Percentiles rank a stretch among this genome's conserved stretches.
Evolutionary conservation across 1,140 invertebrate genomes (phyloP).

Genomic region (Ceratitis capitata): DNA sequence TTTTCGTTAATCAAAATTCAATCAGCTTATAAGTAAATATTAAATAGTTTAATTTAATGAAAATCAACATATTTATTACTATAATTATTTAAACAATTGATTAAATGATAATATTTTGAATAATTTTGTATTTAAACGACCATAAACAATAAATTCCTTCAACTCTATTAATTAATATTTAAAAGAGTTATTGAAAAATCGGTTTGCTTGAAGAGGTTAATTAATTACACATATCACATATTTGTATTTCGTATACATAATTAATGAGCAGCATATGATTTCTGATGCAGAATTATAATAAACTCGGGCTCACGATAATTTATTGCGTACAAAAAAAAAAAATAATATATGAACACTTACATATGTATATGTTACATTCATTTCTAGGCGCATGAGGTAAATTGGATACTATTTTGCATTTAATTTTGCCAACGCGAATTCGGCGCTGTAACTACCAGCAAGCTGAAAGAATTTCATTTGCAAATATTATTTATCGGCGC

Average conservation of each 20-base stretch:
- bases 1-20: no score
- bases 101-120: no score
- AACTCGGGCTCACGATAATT: neutral
- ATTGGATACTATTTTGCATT: neutral
- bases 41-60: no score
- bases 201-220: neutral
- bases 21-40: no score
- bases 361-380: no score
- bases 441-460: neutral
- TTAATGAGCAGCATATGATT: neutral
- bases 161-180: neutral
- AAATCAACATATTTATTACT: neutral
- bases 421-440: neutral
- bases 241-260: neutral
- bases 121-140: no score
- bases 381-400: neutral
- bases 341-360: neutral
- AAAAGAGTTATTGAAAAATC: neutral
- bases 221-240: conserved; percentile 11
- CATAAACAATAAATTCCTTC: neutral
- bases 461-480: neutral
- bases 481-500: no score
- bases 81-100: neutral
- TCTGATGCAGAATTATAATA: neutral
- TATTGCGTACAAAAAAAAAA: neutral